Evolutionary conservation across 2,797 vertebrate species (phyloP).

Genomic region (Xenentodon cancila): DNA sequence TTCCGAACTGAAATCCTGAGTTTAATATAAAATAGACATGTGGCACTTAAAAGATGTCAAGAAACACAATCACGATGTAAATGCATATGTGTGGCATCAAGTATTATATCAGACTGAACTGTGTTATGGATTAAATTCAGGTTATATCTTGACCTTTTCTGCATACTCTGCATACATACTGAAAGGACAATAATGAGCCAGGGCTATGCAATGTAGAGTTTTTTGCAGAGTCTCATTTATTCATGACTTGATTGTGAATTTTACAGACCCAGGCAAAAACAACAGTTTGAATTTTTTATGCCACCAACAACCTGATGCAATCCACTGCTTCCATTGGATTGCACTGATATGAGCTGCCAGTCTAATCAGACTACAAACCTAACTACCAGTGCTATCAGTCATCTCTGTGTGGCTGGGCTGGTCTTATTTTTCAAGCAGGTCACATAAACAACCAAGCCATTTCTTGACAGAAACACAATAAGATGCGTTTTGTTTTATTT

Average conservation of each 20-base stretch:
- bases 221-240: conserved; percentile 9
- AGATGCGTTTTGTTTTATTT: background rate
- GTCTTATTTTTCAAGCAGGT: conserved; percentile 2
- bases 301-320: conserved; percentile 14
- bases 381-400: background rate
- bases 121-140: background rate
- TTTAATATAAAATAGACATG: background rate
- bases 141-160: background rate
- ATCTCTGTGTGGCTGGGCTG: background rate
- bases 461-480: conserved; percentile 9
- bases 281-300: background rate
- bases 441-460: background rate
- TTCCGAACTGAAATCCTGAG: background rate
- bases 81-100: background rate
- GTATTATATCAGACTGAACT: background rate
- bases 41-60: background rate
- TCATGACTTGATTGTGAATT: background rate
- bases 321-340: conserved; percentile 3
- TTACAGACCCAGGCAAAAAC: conserved; percentile 1
- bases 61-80: background rate
- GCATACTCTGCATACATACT: background rate
- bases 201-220: background rate
- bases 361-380: conserved; percentile 6
- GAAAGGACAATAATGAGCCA: background rate
- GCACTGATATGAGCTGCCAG: conserved; percentile 6